These are phyloP conservation scores for Blastomussa wellsi DNA, from an alignment of 92 coral and sea anemone species.

Conservation along the genomic window DNA sequence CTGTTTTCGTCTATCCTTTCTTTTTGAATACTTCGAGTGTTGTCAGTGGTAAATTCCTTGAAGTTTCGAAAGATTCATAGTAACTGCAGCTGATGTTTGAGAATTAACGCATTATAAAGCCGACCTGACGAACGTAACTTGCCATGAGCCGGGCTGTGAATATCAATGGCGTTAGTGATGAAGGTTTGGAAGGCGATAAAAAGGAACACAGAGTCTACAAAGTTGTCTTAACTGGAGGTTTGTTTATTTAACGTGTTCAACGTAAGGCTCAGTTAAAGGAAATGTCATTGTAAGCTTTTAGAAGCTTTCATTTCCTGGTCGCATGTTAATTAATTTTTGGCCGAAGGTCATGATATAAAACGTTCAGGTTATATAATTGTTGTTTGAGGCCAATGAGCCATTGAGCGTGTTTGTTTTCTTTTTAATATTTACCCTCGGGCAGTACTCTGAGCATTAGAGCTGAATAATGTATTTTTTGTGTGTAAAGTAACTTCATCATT, in stretches of 20 bases:
- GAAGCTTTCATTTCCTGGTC: background rate
- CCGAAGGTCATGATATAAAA: background rate
- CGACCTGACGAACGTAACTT: background rate
- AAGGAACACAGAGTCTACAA: slow-evolving; percentile 70
- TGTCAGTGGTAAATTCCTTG: background rate
- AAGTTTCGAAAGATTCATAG: background rate
- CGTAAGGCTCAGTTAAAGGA: background rate
- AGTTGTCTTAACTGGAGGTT: slow-evolving; percentile 95
- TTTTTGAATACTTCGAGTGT: background rate
- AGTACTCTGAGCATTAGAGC: background rate
- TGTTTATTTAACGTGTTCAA: slow-evolving; percentile 14
- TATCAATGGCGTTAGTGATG: background rate
- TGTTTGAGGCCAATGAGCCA: background rate
- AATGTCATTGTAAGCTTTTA: background rate
- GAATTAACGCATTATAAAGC: background rate
- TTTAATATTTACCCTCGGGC: background rate
- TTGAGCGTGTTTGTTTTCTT: background rate
- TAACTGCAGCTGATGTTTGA: background rate
- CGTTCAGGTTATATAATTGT: background rate
- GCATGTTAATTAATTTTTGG: background rate
- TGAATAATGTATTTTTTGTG: no score
- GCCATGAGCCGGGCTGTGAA: slow-evolving; percentile 3
- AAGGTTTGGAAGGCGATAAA: background rate
- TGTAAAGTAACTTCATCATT: no score
- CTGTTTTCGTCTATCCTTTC: background rate